Base-by-base conservation (phyloP, 64 coral and sea anemone species). In the Pocillopora verrucosa region DNA sequence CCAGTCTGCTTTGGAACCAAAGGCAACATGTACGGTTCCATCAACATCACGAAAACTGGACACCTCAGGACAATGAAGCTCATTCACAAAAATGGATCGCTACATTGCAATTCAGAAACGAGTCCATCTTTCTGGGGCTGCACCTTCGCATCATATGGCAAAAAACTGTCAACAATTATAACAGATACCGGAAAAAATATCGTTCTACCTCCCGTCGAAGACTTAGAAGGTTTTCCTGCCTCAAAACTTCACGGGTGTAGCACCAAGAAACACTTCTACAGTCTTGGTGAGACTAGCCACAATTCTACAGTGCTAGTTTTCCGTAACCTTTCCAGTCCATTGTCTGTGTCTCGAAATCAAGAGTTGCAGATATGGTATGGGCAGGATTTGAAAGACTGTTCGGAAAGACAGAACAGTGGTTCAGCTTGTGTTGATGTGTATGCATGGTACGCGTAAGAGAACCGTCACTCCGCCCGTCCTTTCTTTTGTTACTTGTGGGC, bases 51-150 rank as follows among this genome's bases (percentile, higher is more conserved):
- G 75, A 76, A 60, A 20, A 72, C 36, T 30, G 80, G 89, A 11
- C 26, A 34, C n/a, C 38, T 91, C 68, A 83, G 61, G 70, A 91
- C 89, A 11, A 76, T 91, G 20, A 91, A 91, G 73, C 79, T 91
- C 41, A 68, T 91, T 22, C 64, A 76, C 70, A 75, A 59, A 36
- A 58, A 22, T 11, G 89, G 89, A 10, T 84, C 65, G 26, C 24
- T 73, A 24, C 9, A 10, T 17, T 75, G 57, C 62, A 61, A 76
- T 36, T 13, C 17, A 34, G 51, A 45, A 17, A 5, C 2, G 16
- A 16, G 17, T 56, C 69, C 16, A 16, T 83, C 72, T 9, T 72
- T 22, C 36, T 75, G 63, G 78, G 59, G 41, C n/a, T 57, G 65
- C 51, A n/a, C 58, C 12, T 12, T 17, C 34, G 34, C 51, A 5